Evolutionary conservation across 1,140 invertebrate species (phyloP).

Genomic region (Lordiphosa stackelbergi): DNA sequence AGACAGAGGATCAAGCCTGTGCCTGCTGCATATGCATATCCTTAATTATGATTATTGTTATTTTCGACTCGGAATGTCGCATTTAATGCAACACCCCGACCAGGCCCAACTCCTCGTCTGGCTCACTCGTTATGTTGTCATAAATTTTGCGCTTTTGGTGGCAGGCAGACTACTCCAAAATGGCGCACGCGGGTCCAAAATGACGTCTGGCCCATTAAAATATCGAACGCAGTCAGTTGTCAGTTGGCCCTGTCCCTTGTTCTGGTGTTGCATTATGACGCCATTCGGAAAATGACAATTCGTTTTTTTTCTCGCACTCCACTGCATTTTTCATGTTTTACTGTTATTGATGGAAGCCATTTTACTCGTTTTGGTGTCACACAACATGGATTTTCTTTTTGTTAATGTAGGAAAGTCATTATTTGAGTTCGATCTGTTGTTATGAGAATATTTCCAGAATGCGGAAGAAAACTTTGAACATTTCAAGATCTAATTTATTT

Average conservation of each 20-base stretch:
- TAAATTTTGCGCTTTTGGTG: slow-evolving; percentile 70
- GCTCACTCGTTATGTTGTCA: slow-evolving; percentile 72
- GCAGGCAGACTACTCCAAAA: slow-evolving; percentile 37
- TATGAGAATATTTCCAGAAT: too few relatives aligned
- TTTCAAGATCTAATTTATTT: too few relatives aligned
- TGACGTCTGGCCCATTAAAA: slow-evolving; percentile 73
- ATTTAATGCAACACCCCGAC: slow-evolving; percentile 52
- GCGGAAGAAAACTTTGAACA: too few relatives aligned
- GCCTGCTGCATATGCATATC: slow-evolving; percentile 63
- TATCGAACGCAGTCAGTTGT: slow-evolving; percentile 54
- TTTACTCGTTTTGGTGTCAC: slow-evolving; percentile 41
- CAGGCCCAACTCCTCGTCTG: slow-evolving; percentile 30
- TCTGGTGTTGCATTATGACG: slow-evolving; percentile 52
- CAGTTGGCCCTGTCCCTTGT: slow-evolving; percentile 15
- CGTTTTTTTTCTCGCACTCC: slow-evolving; percentile 30
- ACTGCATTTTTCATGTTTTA: slow-evolving; percentile 36
- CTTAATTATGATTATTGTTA: slow-evolving; percentile 76
- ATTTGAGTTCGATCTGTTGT: too few relatives aligned
- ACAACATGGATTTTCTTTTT: neutral
- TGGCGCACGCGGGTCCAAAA: slow-evolving; percentile 49
- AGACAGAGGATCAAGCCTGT: slow-evolving; percentile 54
- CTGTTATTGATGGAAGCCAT: slow-evolving; percentile 55
- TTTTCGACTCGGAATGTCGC: slow-evolving; percentile 68
- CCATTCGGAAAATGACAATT: slow-evolving; percentile 42
- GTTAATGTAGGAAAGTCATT: neutral